A percentile compares a stretch with the other conserved stretches of the same genome.
Evolutionary conservation across 2,888 invertebrate species (phyloP).

Genomic region (Hydriomena furcata): DNA sequence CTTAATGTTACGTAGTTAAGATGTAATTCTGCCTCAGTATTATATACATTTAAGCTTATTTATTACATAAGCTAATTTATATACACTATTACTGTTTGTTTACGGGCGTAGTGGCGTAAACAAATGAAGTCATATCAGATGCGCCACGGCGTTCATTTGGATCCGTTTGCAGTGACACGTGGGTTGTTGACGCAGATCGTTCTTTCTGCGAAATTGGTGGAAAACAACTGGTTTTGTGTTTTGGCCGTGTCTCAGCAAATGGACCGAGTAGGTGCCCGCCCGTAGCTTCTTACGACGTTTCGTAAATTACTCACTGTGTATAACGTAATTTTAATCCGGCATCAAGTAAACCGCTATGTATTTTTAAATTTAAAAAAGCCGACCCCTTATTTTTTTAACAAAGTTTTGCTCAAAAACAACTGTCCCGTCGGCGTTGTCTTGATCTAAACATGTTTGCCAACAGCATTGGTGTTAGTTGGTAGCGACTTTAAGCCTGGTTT

Average conservation of each 20-base stretch:
- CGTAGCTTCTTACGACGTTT: conserved; percentile 77
- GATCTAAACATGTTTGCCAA: conserved; percentile 55
- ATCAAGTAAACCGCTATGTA: conserved; percentile 72
- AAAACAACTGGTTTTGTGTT: background rate
- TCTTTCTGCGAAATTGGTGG: background rate
- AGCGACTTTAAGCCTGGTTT: conserved; percentile 62
- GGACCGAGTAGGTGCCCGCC: conserved; percentile 61
- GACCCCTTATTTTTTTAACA: conserved; percentile 77
- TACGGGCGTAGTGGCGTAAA: conserved; percentile 78
- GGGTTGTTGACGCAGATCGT: conserved; percentile 2
- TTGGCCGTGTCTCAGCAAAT: conserved; percentile 42
- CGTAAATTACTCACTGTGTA: conserved; percentile 77
- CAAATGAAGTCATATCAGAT: conserved; percentile 80
- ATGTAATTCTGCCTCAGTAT: conserved; percentile 84
- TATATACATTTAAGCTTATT: conserved; percentile 84
- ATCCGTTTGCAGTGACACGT: conserved; percentile 49
- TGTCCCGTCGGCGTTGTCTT: conserved; percentile 62
- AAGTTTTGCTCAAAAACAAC: conserved; percentile 79
- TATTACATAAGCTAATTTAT: conserved; percentile 83
- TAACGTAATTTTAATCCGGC: conserved; percentile 77
- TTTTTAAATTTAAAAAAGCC: conserved; percentile 71
- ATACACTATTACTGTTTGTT: conserved; percentile 79
- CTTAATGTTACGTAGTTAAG: conserved; percentile 83
- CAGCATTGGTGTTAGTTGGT: conserved; percentile 65
- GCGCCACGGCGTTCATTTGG: conserved; percentile 61